Evolutionary conservation across 2,888 invertebrate species (phyloP).

Genomic region (Pelosia muscerda): DNA sequence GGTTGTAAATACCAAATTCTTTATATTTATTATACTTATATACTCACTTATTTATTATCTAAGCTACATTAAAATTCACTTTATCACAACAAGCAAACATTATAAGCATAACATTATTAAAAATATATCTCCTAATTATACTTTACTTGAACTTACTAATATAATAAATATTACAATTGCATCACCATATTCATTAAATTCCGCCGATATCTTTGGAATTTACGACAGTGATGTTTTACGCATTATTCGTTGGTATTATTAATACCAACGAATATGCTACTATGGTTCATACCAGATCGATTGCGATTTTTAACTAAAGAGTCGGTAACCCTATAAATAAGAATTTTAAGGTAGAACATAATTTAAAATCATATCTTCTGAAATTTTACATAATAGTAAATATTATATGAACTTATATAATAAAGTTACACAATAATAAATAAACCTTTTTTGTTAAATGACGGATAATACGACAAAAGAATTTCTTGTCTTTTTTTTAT

Average conservation of each 20-base stretch:
- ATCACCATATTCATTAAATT: background rate
- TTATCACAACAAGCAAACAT: background rate
- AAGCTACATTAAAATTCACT: slow-evolving; percentile 9
- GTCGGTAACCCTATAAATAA: too few relatives aligned
- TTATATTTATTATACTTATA: background rate
- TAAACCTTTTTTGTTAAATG: too few relatives aligned
- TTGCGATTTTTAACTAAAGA: too few relatives aligned
- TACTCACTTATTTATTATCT: background rate
- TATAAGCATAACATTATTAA: background rate
- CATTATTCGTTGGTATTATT: background rate
- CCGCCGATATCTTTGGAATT: background rate
- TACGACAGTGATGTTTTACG: background rate
- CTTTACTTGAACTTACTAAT: background rate
- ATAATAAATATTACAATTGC: background rate
- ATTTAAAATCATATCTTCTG: too few relatives aligned
- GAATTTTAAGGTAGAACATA: too few relatives aligned
- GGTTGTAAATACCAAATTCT: slow-evolving; percentile 4
- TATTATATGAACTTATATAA: too few relatives aligned
- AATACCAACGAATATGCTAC: too few relatives aligned
- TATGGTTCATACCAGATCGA: too few relatives aligned
- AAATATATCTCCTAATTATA: background rate
- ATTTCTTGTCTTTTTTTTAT: too few relatives aligned
- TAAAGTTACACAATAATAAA: too few relatives aligned
- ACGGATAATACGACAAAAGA: too few relatives aligned
- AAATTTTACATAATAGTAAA: too few relatives aligned